Base-by-base conservation (phyloP, 2,113 vertebrate genomes). In the Balaeniceps rex region DNA sequence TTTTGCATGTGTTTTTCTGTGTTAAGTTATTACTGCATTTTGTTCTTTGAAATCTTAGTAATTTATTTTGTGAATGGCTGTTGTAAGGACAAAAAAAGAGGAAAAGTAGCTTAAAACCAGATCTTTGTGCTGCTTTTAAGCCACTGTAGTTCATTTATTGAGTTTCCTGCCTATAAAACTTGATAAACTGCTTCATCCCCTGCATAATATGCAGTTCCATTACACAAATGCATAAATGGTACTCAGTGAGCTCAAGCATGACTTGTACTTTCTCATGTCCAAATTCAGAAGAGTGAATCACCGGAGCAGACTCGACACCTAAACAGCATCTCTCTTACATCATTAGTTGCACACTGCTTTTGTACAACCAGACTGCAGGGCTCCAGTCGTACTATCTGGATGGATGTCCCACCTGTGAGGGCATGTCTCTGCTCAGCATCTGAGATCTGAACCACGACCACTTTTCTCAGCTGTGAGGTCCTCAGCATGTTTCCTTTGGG, bases 381-480 rank as follows among this genome's bases (percentile, higher is more conserved):
- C 23, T 88, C 23, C 26, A 36, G 25, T 22, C 6, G 0, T 10
- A 4, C 22, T 61, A 2, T 15, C 31, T 61, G 49, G 10, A n/a
- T 51, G 49, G 34, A 57, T 7, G 9, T 55, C 34, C 40, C 19
- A 65, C 6, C 24, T 36, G 8, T 17, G 65, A 40, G 44, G 52
- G 42, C 19, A 26, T 51, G 44, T 14, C 33, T 54, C 24, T 57
- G 51, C 74, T 83, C 54, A 78, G 22, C 3, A 3, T 16, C 44
- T 0, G 0, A 26, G 34, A 11, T 26, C 25, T 52, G 55, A 69
- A 68, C 55, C 22, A 5, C 4, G 19, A 19, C 21, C 13, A 19
- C 19, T 79, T 33, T 57, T 46, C 44, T 65, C 49, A 49, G 29
- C 40, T 26, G 22, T 63, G n/a, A 65, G 46, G 6, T 47, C 24